Conservation (phyloP, 30 jellyfish, hydroid and myxozoan genomes). For the Haliclystus octoradiatus region DNA sequence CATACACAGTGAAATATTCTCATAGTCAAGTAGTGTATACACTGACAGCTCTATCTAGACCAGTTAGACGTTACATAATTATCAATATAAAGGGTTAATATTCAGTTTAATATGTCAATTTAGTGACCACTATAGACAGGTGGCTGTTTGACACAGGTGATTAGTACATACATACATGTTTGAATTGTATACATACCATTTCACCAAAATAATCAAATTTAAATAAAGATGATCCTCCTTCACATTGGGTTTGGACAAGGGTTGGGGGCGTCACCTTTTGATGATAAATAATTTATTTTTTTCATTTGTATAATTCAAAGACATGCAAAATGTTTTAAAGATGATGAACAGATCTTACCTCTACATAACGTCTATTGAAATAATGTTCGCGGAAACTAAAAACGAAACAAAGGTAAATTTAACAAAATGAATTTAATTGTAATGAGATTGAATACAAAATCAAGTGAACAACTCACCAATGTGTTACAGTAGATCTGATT, state of each 20-base stretch:
- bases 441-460: too few relatives aligned
- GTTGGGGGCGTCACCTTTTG: conserved; percentile 91
- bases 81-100: too few relatives aligned
- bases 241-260: conserved; percentile 94
- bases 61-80: too few relatives aligned
- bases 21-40: too few relatives aligned
- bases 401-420: not conserved
- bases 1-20: too few relatives aligned
- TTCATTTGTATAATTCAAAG: not conserved
- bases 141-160: too few relatives aligned
- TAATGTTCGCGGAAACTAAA: conserved; percentile 88
- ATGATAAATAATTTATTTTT: not conserved
- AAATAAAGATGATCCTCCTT: conserved; percentile 94
- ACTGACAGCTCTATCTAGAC: too few relatives aligned
- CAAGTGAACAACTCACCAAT: conserved; percentile 51
- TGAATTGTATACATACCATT: conserved; percentile 29
- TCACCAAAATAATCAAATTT: conserved; percentile 87
- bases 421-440: not conserved
- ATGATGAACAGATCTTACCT: too few relatives aligned
- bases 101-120: too few relatives aligned
- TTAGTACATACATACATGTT: too few relatives aligned
- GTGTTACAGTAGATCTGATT: conserved; percentile 80
- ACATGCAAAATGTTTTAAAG: too few relatives aligned
- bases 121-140: too few relatives aligned
- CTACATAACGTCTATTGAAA: conserved; percentile 70